These are phyloP conservation scores for Micronisus gabar DNA, from an alignment of 2,113 vertebrate genomes.

Conservation along the genomic window DNA sequence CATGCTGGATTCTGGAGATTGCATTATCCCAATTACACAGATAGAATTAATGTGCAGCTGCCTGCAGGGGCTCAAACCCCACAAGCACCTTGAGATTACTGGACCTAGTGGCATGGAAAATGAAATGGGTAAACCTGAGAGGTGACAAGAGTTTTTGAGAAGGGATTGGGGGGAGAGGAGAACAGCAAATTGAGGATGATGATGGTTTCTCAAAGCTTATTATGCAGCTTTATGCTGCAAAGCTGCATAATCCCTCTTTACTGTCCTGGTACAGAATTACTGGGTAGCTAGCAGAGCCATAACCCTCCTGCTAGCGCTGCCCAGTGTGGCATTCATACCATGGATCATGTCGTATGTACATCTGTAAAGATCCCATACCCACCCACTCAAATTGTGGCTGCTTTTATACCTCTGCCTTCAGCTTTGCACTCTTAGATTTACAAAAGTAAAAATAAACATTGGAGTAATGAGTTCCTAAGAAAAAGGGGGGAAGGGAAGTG, in stretches of 20 bases:
- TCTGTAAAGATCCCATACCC: not conserved
- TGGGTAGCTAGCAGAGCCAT: not conserved
- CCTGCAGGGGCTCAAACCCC: not conserved
- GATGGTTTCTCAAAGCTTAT: not conserved
- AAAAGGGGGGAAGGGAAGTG: not conserved
- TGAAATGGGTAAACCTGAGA: not conserved
- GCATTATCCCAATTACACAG: not conserved
- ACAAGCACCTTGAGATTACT: not conserved
- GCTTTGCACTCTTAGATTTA: not conserved
- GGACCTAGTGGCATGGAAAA: not conserved
- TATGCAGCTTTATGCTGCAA: not conserved
- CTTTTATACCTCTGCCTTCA: not conserved
- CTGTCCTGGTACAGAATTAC: not conserved
- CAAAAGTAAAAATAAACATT: slow-evolving; percentile 40
- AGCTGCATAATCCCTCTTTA: not conserved
- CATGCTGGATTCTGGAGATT: not conserved
- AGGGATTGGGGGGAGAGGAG: not conserved
- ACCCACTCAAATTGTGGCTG: not conserved
- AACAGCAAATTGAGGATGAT: not conserved
- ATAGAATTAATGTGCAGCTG: not conserved
- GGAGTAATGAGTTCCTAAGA: not conserved
- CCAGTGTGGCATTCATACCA: not conserved
- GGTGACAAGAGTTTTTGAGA: not conserved
- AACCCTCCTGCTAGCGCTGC: not conserved
- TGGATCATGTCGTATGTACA: not conserved